Percentiles rank a stretch among this genome's conserved stretches.
Evolutionary conservation across 2,113 vertebrate genomes (phyloP).

Genomic region (Bagarius yarrelli): DNA sequence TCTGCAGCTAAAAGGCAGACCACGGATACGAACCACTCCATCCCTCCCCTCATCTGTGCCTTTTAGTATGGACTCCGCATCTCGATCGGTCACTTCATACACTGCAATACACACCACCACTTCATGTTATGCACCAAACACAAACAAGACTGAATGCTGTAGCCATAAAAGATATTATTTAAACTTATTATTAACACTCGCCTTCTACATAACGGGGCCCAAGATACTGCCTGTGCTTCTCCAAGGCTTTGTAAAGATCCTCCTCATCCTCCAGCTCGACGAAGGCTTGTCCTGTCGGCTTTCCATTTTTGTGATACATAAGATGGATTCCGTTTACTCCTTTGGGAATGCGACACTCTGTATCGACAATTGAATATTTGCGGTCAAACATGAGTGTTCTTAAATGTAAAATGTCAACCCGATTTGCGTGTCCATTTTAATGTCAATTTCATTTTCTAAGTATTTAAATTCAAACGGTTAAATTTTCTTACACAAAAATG

Average conservation of each 20-base stretch:
- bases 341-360: slow-evolving; percentile 84
- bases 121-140: background rate
- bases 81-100: slow-evolving; percentile 79
- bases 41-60: slow-evolving; percentile 52
- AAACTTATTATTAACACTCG: slow-evolving; percentile 43
- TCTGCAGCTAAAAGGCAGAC: slow-evolving; percentile 81
- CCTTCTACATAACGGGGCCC: slow-evolving; percentile 92
- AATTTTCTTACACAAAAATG: too few species aligned
- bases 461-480: too few species aligned
- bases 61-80: slow-evolving; percentile 79
- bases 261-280: slow-evolving; percentile 86
- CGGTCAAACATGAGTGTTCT: too few species aligned
- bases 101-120: slow-evolving; percentile 54
- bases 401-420: too few species aligned
- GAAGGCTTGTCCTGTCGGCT: slow-evolving; percentile 82
- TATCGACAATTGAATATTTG: background rate
- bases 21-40: slow-evolving; percentile 79
- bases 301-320: slow-evolving; percentile 76
- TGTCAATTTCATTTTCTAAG: too few species aligned
- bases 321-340: slow-evolving; percentile 85
- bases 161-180: background rate
- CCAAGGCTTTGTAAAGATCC: slow-evolving; percentile 85
- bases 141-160: background rate
- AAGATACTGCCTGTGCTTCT: slow-evolving; percentile 86
- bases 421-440: too few species aligned